Percentiles rank a stretch among this genome's conserved stretches.
Conservation (phyloP, 2,113 vertebrate genomes). For the Chamaetylas fuelleborni region DNA sequence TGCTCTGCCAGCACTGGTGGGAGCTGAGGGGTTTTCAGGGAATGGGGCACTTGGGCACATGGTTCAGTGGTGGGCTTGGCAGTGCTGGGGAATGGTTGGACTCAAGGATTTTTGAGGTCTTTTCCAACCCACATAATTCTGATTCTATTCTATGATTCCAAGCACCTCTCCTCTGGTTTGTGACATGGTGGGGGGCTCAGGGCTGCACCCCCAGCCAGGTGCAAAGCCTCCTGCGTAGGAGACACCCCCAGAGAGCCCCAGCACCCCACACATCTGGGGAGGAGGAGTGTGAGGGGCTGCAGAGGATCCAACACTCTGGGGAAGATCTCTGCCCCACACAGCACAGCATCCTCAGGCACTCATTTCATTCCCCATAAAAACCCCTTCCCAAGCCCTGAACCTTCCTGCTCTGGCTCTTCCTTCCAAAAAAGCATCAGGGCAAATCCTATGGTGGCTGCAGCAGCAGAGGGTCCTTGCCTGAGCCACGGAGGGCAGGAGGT, state of each 20-base stretch:
- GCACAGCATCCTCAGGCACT: background rate
- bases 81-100: background rate
- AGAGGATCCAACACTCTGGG: background rate
- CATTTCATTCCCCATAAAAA: background rate
- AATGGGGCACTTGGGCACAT: background rate
- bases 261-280: background rate
- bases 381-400: background rate
- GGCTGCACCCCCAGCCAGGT: background rate
- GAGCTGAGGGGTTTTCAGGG: background rate
- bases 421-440: background rate
- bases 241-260: background rate
- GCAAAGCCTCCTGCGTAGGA: background rate
- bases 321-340: background rate
- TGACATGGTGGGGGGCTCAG: background rate
- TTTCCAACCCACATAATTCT: background rate
- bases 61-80: background rate
- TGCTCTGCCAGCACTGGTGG: fast-evolving
- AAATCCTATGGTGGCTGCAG: background rate
- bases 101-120: background rate
- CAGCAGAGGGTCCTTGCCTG: background rate
- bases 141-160: background rate
- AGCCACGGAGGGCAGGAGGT: background rate
- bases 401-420: background rate
- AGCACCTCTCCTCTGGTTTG: background rate
- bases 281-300: background rate